Conservation (phyloP, 2,888 invertebrate species). For the Drosophila eohydei region DNA sequence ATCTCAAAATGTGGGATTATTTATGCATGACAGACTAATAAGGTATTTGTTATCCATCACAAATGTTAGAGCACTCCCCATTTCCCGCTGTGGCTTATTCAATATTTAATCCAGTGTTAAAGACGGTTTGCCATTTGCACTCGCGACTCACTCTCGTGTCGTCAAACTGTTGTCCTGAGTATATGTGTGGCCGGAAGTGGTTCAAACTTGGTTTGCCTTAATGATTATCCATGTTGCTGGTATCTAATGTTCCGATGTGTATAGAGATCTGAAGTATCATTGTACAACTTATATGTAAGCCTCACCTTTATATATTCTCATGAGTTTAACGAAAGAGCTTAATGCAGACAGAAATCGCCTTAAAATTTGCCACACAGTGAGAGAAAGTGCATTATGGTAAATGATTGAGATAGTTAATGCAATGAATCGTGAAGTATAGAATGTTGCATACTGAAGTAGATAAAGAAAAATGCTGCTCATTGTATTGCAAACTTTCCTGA, state of each 20-base stretch:
- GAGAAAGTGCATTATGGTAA: slow-evolving; percentile 13
- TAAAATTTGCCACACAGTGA: background rate
- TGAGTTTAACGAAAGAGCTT: background rate
- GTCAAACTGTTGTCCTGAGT: slow-evolving; percentile 32
- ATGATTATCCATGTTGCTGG: background rate
- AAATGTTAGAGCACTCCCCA: slow-evolving; percentile 5
- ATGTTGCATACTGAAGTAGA: slow-evolving; percentile 37
- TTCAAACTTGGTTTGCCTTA: slow-evolving; percentile 5
- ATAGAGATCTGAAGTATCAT: background rate
- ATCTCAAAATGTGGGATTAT: slow-evolving; percentile 37
- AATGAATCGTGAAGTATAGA: slow-evolving; percentile 33
- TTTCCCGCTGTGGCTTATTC: slow-evolving; percentile 25
- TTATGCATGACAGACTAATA: slow-evolving; percentile 54
- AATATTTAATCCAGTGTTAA: slow-evolving; percentile 64
- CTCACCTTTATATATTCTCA: too few species aligned
- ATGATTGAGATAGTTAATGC: slow-evolving; percentile 28
- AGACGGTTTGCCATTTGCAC: slow-evolving; percentile 36
- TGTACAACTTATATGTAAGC: too few species aligned
- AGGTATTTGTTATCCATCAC: slow-evolving; percentile 50
- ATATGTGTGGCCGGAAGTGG: slow-evolving; percentile 25
- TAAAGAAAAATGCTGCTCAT: slow-evolving; percentile 40
- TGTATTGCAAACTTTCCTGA: slow-evolving; percentile 53
- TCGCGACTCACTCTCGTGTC: slow-evolving; percentile 1
- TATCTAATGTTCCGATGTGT: background rate
- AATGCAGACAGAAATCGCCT: background rate